Evolutionary conservation across 2,113 vertebrate species (phyloP), one percentile per base, ranked within the genome.

Genomic region (Aptenodytes patagonicus): DNA sequence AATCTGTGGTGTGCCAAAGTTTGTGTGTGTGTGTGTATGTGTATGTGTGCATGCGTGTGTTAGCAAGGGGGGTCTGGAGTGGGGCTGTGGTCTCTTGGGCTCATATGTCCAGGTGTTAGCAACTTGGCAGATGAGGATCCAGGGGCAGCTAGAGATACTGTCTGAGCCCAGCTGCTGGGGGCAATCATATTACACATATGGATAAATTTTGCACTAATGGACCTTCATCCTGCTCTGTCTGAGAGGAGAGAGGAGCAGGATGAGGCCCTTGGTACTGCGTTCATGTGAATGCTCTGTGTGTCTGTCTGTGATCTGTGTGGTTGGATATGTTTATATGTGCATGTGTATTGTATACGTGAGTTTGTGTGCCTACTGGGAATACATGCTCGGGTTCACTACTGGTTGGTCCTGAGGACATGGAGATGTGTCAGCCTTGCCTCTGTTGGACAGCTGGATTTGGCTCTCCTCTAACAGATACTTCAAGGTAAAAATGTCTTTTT

Each of bases 131-230:
- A 68, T 11, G 32, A 20, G 31, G 26, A 75, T 55, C 24, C n/a
- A 21, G 31, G 25, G n/a, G 12, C 10, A 62, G 28, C 4, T 49
- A 22, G 15, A 85, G 32, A 44, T 17, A n/a, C 13, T 14, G 5
- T 66, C n/a, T 36, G 9, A 2, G 2, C 38, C 5, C n/a, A 55
- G 0, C 7, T 60, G 19, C 21, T 29, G 18, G 40, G 10, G 6
- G 2, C 2, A 7, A 36, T 46, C 3, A 1, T 31, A 13, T 7
- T 20, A 21, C 13, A 51, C 2, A 3, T 9, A 42, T 0, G 0
- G 40, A 22, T 81, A 57, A 31, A 38, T 57, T 36, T 84, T 72
- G 22, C 25, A 31, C 3, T 64, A 21, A 25, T 54, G 17, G 36
- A 54, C 38, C 7, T 42, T 83, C 57, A 49, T 83, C 57, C 31